These are phyloP conservation scores for Torymus tubicola DNA, from an alignment of 2,888 invertebrate genomes.

Conservation along the genomic window DNA sequence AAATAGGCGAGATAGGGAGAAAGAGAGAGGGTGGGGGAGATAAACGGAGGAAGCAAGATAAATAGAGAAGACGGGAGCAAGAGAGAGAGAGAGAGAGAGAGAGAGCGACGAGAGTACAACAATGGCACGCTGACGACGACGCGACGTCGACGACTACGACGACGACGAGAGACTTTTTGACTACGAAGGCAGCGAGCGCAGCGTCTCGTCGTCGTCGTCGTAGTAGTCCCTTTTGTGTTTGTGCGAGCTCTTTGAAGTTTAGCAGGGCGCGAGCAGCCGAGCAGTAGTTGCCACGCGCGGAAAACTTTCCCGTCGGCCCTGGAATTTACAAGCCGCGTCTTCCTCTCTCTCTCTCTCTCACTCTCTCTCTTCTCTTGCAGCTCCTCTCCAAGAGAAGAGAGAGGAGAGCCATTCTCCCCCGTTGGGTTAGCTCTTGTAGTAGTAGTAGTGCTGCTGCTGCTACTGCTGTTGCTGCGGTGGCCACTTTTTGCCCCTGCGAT, in stretches of 20 bases:
- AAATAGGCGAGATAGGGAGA: conserved; percentile 13
- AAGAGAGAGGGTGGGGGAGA: conserved; percentile 18
- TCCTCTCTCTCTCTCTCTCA: too few species aligned
- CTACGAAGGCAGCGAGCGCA: conserved; percentile 12
- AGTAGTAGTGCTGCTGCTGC: too few species aligned
- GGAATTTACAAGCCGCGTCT: background rate
- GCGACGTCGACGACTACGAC: conserved; percentile 31
- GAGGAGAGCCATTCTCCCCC: too few species aligned
- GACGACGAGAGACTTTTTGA: conserved; percentile 49
- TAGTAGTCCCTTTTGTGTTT: conserved; percentile 39
- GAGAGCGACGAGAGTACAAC: conserved; percentile 34
- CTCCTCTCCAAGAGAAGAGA: too few species aligned
- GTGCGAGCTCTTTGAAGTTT: conserved; percentile 53
- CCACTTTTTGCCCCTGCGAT: too few species aligned
- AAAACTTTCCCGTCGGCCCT: conserved; percentile 33
- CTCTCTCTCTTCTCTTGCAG: too few species aligned
- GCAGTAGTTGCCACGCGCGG: conserved; percentile 27
- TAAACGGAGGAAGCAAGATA: background rate
- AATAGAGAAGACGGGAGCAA: too few species aligned
- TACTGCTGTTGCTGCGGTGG: too few species aligned
- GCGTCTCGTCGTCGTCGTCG: conserved; percentile 11
- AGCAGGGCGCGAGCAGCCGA: conserved; percentile 21
- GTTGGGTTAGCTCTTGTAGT: too few species aligned
- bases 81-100: conserved; percentile 10
- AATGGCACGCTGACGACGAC: conserved; percentile 51